These are phyloP conservation scores for Drosophila prostipennis DNA, from an alignment of 2,888 invertebrate genomes.

Conservation along the genomic window DNA sequence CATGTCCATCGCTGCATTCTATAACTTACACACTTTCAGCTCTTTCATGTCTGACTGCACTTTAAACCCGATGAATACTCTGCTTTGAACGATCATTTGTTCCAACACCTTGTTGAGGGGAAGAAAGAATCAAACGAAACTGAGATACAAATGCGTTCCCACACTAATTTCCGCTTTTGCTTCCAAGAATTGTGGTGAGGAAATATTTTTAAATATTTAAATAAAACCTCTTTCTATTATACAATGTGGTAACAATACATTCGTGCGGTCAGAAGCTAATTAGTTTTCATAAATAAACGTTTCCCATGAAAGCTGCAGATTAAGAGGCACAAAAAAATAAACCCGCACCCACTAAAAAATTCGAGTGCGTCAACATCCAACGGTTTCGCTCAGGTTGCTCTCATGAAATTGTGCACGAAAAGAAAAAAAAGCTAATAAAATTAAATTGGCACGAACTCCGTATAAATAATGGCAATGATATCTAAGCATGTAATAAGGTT, in stretches of 20 bases:
- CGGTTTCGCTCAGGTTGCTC: conserved; percentile 18
- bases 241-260: conserved; percentile 45
- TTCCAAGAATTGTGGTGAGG: conserved; percentile 54
- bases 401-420: conserved; percentile 21
- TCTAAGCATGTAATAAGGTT: conserved; percentile 4
- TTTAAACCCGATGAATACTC: conserved; percentile 28
- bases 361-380: conserved; percentile 36
- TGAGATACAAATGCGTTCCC: conserved; percentile 54
- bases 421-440: neutral
- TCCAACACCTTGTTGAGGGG: conserved; percentile 51
- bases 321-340: conserved; percentile 13
- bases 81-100: conserved; percentile 54
- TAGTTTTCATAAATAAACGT: conserved; percentile 56
- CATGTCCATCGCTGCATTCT: conserved; percentile 9
- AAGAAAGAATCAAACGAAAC: conserved; percentile 30
- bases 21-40: conserved; percentile 24
- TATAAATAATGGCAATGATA: conserved; percentile 3
- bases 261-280: conserved; percentile 52
- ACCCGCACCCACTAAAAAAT: conserved; percentile 32
- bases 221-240: conserved; percentile 61
- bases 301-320: conserved; percentile 37
- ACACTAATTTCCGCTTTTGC: conserved; percentile 65
- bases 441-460: conserved; percentile 19
- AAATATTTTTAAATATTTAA: conserved; percentile 73
- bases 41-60: conserved; percentile 59